Conservation (phyloP, 2,888 invertebrate species). For the Chalcosyrphus nemorum region DNA sequence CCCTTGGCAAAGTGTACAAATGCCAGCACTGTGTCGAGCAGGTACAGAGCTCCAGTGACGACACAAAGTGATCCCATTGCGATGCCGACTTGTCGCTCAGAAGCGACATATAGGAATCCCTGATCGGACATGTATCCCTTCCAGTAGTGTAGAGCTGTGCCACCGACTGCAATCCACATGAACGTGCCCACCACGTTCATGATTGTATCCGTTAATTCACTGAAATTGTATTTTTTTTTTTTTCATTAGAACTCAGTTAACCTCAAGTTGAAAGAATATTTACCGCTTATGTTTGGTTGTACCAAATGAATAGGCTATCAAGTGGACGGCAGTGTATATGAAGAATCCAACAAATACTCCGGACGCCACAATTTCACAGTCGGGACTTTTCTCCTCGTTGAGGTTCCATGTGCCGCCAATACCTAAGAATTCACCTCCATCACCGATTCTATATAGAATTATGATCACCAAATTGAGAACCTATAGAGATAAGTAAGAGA, state of each 20-base stretch:
- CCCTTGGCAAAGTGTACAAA: constrained; percentile 89
- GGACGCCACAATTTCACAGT: constrained; percentile 93
- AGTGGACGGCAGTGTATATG: constrained; percentile 90
- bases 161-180: constrained; percentile 93
- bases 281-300: constrained; percentile 90
- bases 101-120: constrained; percentile 87
- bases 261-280: constrained; percentile 29
- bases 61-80: constrained; percentile 92
- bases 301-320: constrained; percentile 90
- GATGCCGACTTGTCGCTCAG: constrained; percentile 91
- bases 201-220: constrained; percentile 90
- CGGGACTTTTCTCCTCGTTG: constrained; percentile 93
- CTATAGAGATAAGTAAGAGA: constrained; percentile 83
- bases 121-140: constrained; percentile 92
- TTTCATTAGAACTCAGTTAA: background rate
- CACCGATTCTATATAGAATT: constrained; percentile 91
- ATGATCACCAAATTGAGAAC: constrained; percentile 91
- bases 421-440: constrained; percentile 91
- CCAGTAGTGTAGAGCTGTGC: constrained; percentile 94
- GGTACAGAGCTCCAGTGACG: constrained; percentile 89
- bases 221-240: constrained; percentile 78
- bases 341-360: constrained; percentile 94
- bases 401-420: constrained; percentile 95
- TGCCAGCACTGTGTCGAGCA: constrained; percentile 90
- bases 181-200: constrained; percentile 94